Conservation (phyloP, 2,888 invertebrate genomes). For the Diaprepes abbreviatus region DNA sequence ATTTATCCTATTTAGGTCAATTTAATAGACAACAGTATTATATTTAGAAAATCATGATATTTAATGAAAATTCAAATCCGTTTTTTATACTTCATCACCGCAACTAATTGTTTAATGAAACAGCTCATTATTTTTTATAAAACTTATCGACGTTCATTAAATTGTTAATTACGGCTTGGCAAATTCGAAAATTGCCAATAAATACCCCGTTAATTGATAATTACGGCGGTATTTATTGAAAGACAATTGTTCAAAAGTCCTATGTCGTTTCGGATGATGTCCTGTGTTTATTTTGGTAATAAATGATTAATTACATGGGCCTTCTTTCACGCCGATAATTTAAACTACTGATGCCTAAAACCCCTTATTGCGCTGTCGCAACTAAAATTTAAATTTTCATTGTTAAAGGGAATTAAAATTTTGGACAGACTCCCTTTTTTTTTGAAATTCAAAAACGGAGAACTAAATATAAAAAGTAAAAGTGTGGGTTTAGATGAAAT, state of each 20-base stretch:
- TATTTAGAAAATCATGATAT: constrained; percentile 1
- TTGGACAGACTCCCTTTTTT: no score
- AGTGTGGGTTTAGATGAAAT: no score
- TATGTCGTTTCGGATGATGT: no score
- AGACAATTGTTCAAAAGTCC: background rate
- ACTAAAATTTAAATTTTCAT: no score
- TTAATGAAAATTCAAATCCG: constrained; percentile 8
- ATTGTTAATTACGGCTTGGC: constrained; percentile 10
- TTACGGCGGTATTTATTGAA: constrained; percentile 1
- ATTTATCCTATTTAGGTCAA: background rate
- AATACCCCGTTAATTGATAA: constrained; percentile 15
- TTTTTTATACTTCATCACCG: constrained; percentile 13
- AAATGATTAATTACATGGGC: no score
- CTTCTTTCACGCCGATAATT: no score
- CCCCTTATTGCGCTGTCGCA: no score
- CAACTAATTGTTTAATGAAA: constrained; percentile 3
- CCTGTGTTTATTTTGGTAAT: no score
- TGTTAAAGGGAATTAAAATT: no score
- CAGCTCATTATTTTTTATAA: constrained; percentile 10
- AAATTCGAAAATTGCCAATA: constrained; percentile 21
- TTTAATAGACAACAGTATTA: background rate
- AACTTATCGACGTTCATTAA: constrained; percentile 15
- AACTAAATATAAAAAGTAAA: no score
- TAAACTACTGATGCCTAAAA: no score
- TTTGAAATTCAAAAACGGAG: no score